Base-by-base conservation (phyloP, 1,140 invertebrate genomes). In the Pristionchus pacificus region DNA sequence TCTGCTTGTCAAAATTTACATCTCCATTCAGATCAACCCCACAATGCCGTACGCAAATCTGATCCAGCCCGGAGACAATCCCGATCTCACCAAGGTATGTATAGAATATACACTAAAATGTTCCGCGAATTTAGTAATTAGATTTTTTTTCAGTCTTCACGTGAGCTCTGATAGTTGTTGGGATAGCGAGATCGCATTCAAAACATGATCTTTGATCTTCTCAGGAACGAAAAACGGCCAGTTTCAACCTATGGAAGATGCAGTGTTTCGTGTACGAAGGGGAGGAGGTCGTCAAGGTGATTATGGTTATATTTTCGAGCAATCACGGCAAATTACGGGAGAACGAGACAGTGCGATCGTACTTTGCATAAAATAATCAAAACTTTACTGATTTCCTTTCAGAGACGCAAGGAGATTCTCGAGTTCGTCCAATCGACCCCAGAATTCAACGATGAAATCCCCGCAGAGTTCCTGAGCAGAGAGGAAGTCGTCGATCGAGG, bases 401-500 rank as follows among this genome's bases (percentile, higher is more conserved):
- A 25, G 63, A 25, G 32, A 33, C n/a, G 74, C 24, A 74, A 74
- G 14, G 65, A 76, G 31, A 77, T 78, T 59, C 38, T 55, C 13
- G 66, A 60, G 1, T 79, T 73, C 32, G 72, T 78, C 0, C 70
- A 65, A n/a, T 24, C 28, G 2, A 74, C 71, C 2, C 67, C 76
- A 10, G 77, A 75, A 91, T 86, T 89, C 89, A 79, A 87, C 60
- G 90, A 92, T 74, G 85, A 87, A 60, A 84, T 91, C 2, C 91
- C 91, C 31, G 82, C 88, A 10, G 90, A 90, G 68, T 93, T 91
- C 83, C 86, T 91, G 70, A 92, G 90, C 77, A 91, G 93, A 80
- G 91, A 92, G 79, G 90, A 93, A 80, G 88, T 91, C 69, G 93
- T 93, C 84, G 90, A 92, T 80, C 86, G 91, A 77, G 88, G 90